Evolutionary conservation across 2,797 vertebrate genomes (phyloP).

Genomic region (Trachops cirrhosus): DNA sequence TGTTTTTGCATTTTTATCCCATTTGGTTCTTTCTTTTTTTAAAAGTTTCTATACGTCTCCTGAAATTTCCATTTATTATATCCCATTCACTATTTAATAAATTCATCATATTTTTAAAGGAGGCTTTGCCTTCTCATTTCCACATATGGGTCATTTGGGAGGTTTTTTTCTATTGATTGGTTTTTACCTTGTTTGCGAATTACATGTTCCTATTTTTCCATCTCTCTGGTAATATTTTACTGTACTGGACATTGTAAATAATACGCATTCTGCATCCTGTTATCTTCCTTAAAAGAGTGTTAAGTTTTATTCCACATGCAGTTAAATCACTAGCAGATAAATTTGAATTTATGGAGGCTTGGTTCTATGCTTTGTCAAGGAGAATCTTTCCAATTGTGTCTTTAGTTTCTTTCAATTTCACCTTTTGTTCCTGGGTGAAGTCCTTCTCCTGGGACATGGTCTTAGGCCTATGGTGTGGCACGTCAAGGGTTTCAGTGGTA

Average conservation of each 20-base stretch:
- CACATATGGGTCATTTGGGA: background rate
- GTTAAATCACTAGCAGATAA: background rate
- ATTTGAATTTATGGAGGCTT: background rate
- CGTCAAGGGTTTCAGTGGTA: background rate
- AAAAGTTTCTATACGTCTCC: background rate
- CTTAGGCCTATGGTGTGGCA: background rate
- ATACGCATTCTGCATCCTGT: background rate
- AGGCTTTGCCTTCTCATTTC: background rate
- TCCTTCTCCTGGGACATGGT: background rate
- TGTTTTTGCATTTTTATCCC: background rate
- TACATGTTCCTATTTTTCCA: background rate
- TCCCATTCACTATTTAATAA: background rate
- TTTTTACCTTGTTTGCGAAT: background rate
- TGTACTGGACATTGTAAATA: background rate
- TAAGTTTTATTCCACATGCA: background rate
- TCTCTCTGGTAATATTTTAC: background rate
- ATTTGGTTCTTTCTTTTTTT: background rate
- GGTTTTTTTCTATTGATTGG: background rate
- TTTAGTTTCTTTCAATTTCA: background rate
- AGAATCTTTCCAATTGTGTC: background rate
- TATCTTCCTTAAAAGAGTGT: background rate
- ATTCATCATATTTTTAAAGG: background rate
- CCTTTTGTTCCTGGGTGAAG: background rate
- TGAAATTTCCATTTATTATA: background rate
- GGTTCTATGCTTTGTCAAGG: background rate